Percentiles rank a stretch among this genome's conserved stretches.
Conservation (phyloP, 2,113 vertebrate genomes). For the Bubo bubo region DNA sequence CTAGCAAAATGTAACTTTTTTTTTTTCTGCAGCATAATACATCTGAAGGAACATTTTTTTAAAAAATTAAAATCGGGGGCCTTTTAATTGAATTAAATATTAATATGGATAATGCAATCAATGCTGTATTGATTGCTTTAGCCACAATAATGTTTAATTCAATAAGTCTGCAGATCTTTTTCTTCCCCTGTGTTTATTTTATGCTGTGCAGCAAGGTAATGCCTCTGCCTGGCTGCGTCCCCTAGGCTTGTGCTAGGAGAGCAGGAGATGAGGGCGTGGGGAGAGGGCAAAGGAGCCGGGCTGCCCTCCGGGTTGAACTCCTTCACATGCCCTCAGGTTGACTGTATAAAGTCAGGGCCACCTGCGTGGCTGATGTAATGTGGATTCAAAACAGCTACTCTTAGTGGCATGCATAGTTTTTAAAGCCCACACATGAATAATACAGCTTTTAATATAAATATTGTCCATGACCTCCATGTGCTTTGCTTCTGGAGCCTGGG, state of each 20-base stretch:
- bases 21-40: not conserved
- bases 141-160: slow-evolving; percentile 54
- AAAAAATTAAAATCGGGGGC: not conserved
- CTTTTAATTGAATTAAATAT: slow-evolving; percentile 58
- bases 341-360: not conserved
- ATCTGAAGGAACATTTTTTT: not conserved
- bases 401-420: not conserved
- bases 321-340: not conserved
- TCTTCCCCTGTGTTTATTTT: not conserved
- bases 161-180: not conserved
- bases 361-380: no score
- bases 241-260: not conserved
- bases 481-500: not conserved
- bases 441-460: not conserved
- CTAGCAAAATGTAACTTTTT: not conserved
- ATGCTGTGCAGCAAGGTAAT: not conserved
- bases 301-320: not conserved
- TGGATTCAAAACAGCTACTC: not conserved
- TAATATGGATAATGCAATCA: slow-evolving; percentile 42
- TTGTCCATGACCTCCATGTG: not conserved
- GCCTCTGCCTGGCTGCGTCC: not conserved
- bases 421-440: not conserved
- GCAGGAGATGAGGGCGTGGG: not conserved
- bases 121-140: slow-evolving; percentile 37
- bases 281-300: not conserved